Evolutionary conservation across 2,888 invertebrate species (phyloP).

Genomic region (Philereme transversata): DNA sequence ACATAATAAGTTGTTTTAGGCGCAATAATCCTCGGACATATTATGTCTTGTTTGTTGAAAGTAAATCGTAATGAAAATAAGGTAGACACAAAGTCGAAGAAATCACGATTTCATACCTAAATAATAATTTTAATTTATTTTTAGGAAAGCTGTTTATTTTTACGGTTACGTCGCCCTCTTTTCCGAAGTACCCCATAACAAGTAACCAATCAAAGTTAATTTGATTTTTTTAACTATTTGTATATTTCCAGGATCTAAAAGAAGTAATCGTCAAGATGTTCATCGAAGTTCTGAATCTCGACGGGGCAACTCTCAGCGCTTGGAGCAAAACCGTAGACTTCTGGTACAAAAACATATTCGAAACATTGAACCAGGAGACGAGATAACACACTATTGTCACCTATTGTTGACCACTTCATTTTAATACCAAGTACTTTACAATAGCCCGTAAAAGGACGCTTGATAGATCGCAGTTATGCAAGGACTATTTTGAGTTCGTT

Average conservation of each 20-base stretch:
- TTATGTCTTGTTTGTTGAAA: too few species aligned
- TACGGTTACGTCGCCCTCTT: too few species aligned
- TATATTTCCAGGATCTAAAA: conserved; percentile 66
- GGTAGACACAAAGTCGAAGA: too few species aligned
- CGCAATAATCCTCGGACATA: too few species aligned
- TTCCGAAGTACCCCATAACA: too few species aligned
- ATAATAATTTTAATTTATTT: too few species aligned
- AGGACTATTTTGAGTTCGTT: conserved; percentile 10
- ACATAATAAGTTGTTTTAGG: too few species aligned
- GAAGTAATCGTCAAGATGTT: conserved; percentile 74
- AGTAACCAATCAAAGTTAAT: too few species aligned
- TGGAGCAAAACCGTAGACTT: conserved; percentile 77
- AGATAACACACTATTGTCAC: conserved; percentile 49
- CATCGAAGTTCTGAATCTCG: conserved; percentile 69
- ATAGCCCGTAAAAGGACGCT: conserved; percentile 18
- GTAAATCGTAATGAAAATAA: too few species aligned
- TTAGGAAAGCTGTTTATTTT: too few species aligned
- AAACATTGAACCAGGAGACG: conserved; percentile 50
- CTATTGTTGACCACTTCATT: conserved; percentile 35
- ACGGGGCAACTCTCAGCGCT: conserved; percentile 63
- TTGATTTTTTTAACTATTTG: too few species aligned
- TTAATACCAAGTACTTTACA: conserved; percentile 25
- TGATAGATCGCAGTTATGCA: conserved; percentile 18
- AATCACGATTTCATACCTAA: too few species aligned
- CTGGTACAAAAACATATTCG: conserved; percentile 76